Evolutionary conservation across 2,888 invertebrate genomes (phyloP).

Genomic region (Cheilosia variabilis): DNA sequence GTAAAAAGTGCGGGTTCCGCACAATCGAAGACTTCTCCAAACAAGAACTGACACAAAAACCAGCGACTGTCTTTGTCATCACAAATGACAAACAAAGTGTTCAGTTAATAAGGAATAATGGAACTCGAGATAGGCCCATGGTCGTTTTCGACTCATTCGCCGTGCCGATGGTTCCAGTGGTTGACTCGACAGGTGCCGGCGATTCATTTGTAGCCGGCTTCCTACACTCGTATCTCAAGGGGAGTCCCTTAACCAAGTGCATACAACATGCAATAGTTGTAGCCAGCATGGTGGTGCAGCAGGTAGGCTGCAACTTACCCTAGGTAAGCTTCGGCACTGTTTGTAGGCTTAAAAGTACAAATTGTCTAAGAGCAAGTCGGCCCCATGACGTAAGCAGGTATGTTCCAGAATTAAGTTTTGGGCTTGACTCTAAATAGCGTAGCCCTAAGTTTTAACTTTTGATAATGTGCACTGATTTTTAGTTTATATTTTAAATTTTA

Average conservation of each 20-base stretch:
- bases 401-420: not conserved
- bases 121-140: slow-evolving; percentile 77
- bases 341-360: slow-evolving; percentile 47
- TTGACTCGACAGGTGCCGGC: slow-evolving; percentile 86
- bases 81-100: slow-evolving; percentile 87
- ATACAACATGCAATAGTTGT: slow-evolving; percentile 83
- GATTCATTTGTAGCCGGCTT: slow-evolving; percentile 87
- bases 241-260: slow-evolving; percentile 83
- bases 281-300: slow-evolving; percentile 84
- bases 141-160: slow-evolving; percentile 78
- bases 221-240: slow-evolving; percentile 84
- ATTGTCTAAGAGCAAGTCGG: slow-evolving; percentile 9
- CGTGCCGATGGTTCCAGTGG: slow-evolving; percentile 83
- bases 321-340: slow-evolving; percentile 1
- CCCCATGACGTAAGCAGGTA: not conserved
- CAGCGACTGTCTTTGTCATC: slow-evolving; percentile 85
- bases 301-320: slow-evolving; percentile 84
- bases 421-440: slow-evolving; percentile 4
- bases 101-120: slow-evolving; percentile 83
- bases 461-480: slow-evolving; percentile 21
- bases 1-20: slow-evolving; percentile 77
- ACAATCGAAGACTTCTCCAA: slow-evolving; percentile 76
- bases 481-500: slow-evolving; percentile 12
- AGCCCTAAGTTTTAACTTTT: slow-evolving; percentile 17
- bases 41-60: slow-evolving; percentile 72